Evolutionary conservation across 1,140 invertebrate species (phyloP).

Genomic region (Zaprionus taronus): DNA sequence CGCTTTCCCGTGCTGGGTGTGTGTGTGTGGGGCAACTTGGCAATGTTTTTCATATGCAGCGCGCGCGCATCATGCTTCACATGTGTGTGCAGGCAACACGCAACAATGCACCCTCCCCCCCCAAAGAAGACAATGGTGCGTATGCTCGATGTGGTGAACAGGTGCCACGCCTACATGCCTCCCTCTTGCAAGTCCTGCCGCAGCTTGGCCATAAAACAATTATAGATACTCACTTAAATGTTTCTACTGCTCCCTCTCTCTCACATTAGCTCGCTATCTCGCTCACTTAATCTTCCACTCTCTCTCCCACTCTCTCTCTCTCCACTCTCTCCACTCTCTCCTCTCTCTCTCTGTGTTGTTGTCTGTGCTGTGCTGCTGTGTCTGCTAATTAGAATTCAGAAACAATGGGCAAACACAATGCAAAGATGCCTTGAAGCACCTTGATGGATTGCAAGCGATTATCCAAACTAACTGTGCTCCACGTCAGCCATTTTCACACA

Average conservation of each 20-base stretch:
- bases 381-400: conserved; percentile 1
- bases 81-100: conserved; percentile 15
- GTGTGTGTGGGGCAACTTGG: background rate
- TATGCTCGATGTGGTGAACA: conserved; percentile 15
- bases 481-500: too few species aligned
- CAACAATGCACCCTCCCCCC: conserved; percentile 2
- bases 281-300: background rate
- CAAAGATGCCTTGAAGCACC: background rate
- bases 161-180: conserved; percentile 27
- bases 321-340: background rate
- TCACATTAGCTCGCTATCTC: background rate
- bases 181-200: background rate
- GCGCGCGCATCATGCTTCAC: conserved; percentile 54
- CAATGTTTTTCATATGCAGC: conserved; percentile 34
- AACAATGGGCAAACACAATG: conserved; percentile 1
- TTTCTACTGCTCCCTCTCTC: background rate
- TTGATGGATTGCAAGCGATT: conserved; percentile 4
- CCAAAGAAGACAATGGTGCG: conserved; percentile 19
- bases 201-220: conserved; percentile 31
- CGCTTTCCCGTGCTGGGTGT: conserved; percentile 18
- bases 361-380: background rate
- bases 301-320: background rate
- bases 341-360: background rate
- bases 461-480: background rate
- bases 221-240: conserved; percentile 45